Conservation (phyloP, 2,888 invertebrate species). For the Oxyteleia sp. region DNA sequence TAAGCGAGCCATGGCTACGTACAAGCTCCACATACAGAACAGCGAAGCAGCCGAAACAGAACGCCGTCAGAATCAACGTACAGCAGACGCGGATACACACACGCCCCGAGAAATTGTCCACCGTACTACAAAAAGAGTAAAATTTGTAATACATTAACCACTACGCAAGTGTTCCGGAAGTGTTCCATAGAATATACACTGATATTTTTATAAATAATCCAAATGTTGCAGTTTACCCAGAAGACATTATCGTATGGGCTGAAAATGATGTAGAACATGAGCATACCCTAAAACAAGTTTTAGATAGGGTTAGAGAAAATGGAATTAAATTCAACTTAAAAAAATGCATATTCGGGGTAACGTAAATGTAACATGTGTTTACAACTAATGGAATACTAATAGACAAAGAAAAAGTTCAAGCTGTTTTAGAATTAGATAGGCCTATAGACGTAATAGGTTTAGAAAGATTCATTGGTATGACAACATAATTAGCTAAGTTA, state of each 20-base stretch:
- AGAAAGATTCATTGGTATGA: slow-evolving; percentile 68
- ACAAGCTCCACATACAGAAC: too few species aligned
- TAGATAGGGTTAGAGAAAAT: slow-evolving; percentile 43
- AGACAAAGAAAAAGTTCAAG: slow-evolving; percentile 51
- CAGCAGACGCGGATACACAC: neutral
- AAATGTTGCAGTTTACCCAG: slow-evolving; percentile 76
- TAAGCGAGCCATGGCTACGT: too few species aligned
- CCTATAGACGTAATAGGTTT: slow-evolving; percentile 57
- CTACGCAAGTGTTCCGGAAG: slow-evolving; percentile 72
- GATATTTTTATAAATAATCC: slow-evolving; percentile 74
- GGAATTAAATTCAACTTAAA: slow-evolving; percentile 50
- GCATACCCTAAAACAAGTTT: slow-evolving; percentile 17
- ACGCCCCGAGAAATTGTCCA: neutral
- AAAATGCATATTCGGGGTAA: slow-evolving; percentile 52
- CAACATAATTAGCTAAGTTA: slow-evolving; percentile 68
- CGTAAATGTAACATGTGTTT: slow-evolving; percentile 37
- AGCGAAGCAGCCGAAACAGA: too few species aligned
- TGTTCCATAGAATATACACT: too few species aligned
- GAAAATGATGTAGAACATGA: slow-evolving; percentile 59
- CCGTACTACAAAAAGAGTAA: neutral
- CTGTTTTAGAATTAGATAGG: slow-evolving; percentile 52
- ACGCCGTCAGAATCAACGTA: too few species aligned
- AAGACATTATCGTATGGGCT: slow-evolving; percentile 80
- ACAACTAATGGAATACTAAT: slow-evolving; percentile 49
- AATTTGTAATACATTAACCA: neutral